Evolutionary conservation across 2,797 vertebrate species (phyloP).

Genomic region (Triplophysa yarkandensis): DNA sequence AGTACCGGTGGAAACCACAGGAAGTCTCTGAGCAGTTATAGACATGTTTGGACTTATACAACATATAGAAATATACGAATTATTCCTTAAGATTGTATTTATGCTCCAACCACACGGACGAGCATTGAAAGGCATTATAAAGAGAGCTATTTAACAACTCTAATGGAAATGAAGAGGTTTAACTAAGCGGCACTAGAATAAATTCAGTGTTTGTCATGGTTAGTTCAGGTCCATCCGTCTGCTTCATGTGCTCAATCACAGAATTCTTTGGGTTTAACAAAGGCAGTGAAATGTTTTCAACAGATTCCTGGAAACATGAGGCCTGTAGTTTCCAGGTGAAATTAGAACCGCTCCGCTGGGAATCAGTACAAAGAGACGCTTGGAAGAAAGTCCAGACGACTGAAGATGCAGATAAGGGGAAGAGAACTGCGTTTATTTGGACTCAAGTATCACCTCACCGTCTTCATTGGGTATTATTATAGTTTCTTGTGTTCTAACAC

Average conservation of each 20-base stretch:
- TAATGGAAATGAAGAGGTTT: no score
- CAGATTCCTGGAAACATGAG: conserved; percentile 18
- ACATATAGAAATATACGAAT: no score
- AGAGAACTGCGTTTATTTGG: conserved; percentile 18
- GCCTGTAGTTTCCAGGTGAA: conserved; percentile 39
- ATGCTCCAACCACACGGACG: no score
- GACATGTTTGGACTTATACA: no score
- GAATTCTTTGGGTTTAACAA: conserved; percentile 13
- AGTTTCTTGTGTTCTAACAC: no score
- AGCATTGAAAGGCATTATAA: no score
- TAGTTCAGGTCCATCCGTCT: no score
- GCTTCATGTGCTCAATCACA: neutral
- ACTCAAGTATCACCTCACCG: neutral
- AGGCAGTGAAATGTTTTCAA: conserved; percentile 38
- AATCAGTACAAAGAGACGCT: conserved; percentile 44
- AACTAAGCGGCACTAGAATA: no score
- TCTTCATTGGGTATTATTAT: no score
- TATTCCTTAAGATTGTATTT: no score
- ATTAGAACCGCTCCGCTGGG: conserved; percentile 38
- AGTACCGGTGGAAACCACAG: conserved; percentile 25
- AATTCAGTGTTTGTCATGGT: no score
- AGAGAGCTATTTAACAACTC: no score
- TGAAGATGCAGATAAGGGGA: conserved; percentile 36
- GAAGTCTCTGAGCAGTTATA: conserved; percentile 43
- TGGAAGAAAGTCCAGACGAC: conserved; percentile 52